Evolutionary conservation across 2,797 vertebrate genomes (phyloP).

Genomic region (Hippoglossus hippoglossus): DNA sequence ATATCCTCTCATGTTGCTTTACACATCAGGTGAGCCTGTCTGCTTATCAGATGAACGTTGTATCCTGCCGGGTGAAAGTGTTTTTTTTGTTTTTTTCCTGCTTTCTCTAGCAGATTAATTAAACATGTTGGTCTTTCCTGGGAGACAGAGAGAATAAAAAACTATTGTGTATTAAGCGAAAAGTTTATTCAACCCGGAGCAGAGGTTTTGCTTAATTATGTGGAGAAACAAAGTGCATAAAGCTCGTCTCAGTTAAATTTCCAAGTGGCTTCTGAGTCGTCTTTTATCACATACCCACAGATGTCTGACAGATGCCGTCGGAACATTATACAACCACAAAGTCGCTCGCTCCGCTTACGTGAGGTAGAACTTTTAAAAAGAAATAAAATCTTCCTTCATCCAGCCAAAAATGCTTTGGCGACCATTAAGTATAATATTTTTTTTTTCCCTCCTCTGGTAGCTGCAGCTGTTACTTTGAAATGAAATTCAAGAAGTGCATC

Average conservation of each 20-base stretch:
- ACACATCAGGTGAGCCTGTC: slow-evolving; percentile 37
- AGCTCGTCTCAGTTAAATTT: slow-evolving; percentile 10
- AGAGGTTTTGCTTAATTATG: not conserved
- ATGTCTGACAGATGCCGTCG: slow-evolving; percentile 13
- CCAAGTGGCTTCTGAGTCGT: not conserved
- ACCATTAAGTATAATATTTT: slow-evolving; percentile 12
- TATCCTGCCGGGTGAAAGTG: slow-evolving; percentile 15
- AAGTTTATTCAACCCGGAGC: slow-evolving; percentile 2
- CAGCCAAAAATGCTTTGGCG: slow-evolving; percentile 1
- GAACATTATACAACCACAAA: slow-evolving; percentile 10
- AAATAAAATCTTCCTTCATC: slow-evolving; percentile 13
- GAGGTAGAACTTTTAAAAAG: not conserved
- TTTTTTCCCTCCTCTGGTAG: not conserved
- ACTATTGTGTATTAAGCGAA: not conserved
- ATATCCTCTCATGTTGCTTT: slow-evolving; percentile 59
- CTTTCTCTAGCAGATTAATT: slow-evolving; percentile 14
- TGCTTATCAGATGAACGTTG: slow-evolving; percentile 4
- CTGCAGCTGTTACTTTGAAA: slow-evolving; percentile 45
- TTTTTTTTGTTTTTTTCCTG: not conserved
- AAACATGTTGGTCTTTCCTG: slow-evolving; percentile 1
- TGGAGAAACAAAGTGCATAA: slow-evolving; percentile 3
- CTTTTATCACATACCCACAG: slow-evolving; percentile 20
- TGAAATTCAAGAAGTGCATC: slow-evolving; percentile 15
- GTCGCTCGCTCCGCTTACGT: not conserved
- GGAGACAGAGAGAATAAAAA: slow-evolving; percentile 3